Conservation (phyloP, 1,140 invertebrate genomes). For the Drosophila arizonae region DNA sequence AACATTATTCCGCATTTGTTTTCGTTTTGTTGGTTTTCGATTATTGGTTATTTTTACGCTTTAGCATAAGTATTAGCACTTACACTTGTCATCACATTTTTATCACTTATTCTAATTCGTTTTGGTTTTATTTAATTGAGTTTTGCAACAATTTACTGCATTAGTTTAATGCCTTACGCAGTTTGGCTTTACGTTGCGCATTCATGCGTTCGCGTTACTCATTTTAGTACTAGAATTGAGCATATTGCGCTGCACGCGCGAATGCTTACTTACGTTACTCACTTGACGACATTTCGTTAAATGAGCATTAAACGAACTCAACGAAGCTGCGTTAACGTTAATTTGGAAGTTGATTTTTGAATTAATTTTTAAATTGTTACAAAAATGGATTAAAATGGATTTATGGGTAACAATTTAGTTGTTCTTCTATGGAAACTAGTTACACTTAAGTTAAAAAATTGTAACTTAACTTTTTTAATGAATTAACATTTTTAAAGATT, state of each 20-base stretch:
- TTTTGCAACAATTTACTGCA: slow-evolving; percentile 47
- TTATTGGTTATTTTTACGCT: not conserved
- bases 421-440: too few species aligned
- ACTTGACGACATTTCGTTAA: slow-evolving; percentile 14
- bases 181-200: slow-evolving; percentile 36
- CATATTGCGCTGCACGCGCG: slow-evolving; percentile 18
- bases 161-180: slow-evolving; percentile 35
- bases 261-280: slow-evolving; percentile 18
- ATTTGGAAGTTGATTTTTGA: not conserved
- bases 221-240: slow-evolving; percentile 28
- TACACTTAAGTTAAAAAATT: too few species aligned
- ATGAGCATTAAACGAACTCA: slow-evolving; percentile 16
- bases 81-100: slow-evolving; percentile 76
- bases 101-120: slow-evolving; percentile 48
- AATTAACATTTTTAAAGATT: not conserved
- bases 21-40: not conserved
- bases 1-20: slow-evolving; percentile 33
- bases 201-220: slow-evolving; percentile 35
- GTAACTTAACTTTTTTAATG: not conserved
- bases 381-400: not conserved
- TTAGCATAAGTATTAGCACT: slow-evolving; percentile 35
- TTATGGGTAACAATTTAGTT: too few species aligned
- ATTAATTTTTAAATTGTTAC: not conserved
- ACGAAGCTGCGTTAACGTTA: not conserved
- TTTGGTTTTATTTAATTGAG: slow-evolving; percentile 16